These are phyloP conservation scores for Cheilosia vulpina DNA, from an alignment of 2,888 invertebrate species.

Conservation along the genomic window DNA sequence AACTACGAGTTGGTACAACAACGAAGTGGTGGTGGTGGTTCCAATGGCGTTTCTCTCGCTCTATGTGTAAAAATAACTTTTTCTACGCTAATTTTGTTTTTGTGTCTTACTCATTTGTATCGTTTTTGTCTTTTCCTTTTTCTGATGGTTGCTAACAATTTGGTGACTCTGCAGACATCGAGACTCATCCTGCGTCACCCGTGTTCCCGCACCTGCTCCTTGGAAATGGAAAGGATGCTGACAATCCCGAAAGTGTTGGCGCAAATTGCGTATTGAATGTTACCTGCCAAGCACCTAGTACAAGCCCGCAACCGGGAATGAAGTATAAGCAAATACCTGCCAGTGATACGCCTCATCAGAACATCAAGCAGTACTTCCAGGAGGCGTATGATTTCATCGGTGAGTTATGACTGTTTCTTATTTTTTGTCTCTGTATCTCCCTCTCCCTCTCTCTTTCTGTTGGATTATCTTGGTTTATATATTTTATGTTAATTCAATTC, in stretches of 20 bases:
- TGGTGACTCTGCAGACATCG: conserved; percentile 85
- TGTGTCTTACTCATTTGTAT: conserved; percentile 59
- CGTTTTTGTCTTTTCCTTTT: conserved; percentile 37
- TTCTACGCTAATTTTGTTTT: conserved; percentile 69
- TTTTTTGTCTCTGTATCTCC: neutral
- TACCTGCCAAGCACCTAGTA: conserved; percentile 88
- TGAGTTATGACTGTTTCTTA: conserved; percentile 83
- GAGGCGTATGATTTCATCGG: conserved; percentile 94
- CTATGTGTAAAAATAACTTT: conserved; percentile 65
- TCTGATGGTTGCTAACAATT: conserved; percentile 15
- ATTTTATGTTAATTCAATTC: conserved; percentile 66
- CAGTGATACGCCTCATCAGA: conserved; percentile 92
- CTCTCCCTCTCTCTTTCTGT: neutral
- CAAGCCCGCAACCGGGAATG: conserved; percentile 87
- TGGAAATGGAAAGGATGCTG: conserved; percentile 92
- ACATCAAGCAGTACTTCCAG: conserved; percentile 94
- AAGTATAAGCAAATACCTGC: conserved; percentile 92
- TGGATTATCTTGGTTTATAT: conserved; percentile 38
- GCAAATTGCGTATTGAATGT: conserved; percentile 92
- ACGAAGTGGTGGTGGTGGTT: conserved; percentile 45
- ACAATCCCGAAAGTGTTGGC: conserved; percentile 88
- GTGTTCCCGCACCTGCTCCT: conserved; percentile 92
- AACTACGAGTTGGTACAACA: conserved; percentile 13
- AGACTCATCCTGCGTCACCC: conserved; percentile 90
- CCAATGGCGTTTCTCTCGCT: conserved; percentile 45